Base-by-base conservation (phyloP, 2,888 invertebrate genomes). In the Clostera curtula region DNA sequence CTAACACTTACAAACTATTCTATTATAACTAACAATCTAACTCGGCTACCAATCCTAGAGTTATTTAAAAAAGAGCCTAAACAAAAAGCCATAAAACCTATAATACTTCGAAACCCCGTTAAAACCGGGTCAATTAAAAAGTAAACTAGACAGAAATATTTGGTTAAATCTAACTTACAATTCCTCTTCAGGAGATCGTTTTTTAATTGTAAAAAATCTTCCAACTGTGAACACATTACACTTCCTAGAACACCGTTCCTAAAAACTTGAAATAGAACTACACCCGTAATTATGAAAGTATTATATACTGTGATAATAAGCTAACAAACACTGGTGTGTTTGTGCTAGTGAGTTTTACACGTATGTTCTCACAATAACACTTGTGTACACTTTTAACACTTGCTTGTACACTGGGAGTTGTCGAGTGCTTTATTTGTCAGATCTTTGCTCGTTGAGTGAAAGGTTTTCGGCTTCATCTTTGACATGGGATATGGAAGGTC, bases 381-480 rank as follows among this genome's bases (percentile, higher is more conserved):
- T 40, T 25, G 24, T 27, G 25, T 35, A 33, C 26, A 31, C 35
- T 22, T 21, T 10, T 13, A 6, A 19, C 28, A 22, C 32, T 28
- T 20, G 6, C 9, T 12, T 35, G 7, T 36, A 25, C 31, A 35
- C 34, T 9, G 4, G 2, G 1, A 12, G 2, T 14, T 23, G 30
- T 4, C 13, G 25, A 14, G 25, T 17, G 15, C 20, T 55, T 62
- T 77, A 82, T 56, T 82, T 83, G 43, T 83, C 83, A 66, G 75
- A 74, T 68, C 83, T 74, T 46, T 82, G 80, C 50, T 82, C 82
- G 53, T 85, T 85, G 28, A 85, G 72, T 3, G 85, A 85, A 4
- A 85, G 56, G 49, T 85, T 85, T 35, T 85, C 85, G 0, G 85
- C 85, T 45, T 85, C 85, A 33, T 84, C 84, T 36, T 83, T 79